Conservation (phyloP, 37 sponge, comb jelly and placozoan genomes). For the Axinella damicornis region DNA sequence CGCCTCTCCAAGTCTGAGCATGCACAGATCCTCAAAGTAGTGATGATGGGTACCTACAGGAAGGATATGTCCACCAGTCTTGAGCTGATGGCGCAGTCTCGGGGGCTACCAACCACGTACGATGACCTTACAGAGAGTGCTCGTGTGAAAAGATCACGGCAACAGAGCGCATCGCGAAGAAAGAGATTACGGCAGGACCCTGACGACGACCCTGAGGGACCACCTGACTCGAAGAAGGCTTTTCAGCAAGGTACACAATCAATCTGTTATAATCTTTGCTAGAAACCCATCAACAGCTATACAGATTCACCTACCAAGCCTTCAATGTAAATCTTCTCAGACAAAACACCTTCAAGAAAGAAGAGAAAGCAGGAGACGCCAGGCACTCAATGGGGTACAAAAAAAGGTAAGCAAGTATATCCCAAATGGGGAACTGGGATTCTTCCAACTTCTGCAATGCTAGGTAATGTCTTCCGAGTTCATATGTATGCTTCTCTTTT, state of each 20-base stretch:
- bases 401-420: too few relatives aligned
- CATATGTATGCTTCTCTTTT: too few relatives aligned
- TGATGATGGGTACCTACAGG: slow-evolving; percentile 43
- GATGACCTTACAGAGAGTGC: slow-evolving; percentile 1
- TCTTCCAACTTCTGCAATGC: too few relatives aligned
- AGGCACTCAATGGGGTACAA: too few relatives aligned
- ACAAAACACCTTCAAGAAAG: too few relatives aligned
- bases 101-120: slow-evolving; percentile 25
- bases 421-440: too few relatives aligned
- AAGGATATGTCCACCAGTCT: slow-evolving; percentile 34
- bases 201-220: slow-evolving; percentile 36
- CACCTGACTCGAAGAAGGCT: slow-evolving; percentile 15
- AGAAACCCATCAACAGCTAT: too few relatives aligned
- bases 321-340: too few relatives aligned
- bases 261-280: too few relatives aligned
- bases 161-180: slow-evolving; percentile 3
- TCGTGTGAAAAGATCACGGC: not conserved
- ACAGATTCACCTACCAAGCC: too few relatives aligned
- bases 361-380: too few relatives aligned
- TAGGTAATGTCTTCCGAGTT: too few relatives aligned
- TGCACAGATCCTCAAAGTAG: slow-evolving; percentile 26
- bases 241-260: slow-evolving; percentile 10
- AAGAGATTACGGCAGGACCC: slow-evolving; percentile 9
- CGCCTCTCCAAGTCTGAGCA: slow-evolving; percentile 10
- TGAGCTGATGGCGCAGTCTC: slow-evolving; percentile 18